These are phyloP conservation scores for Podotricha telesiphe DNA, from an alignment of 2,888 invertebrate species.

Conservation along the genomic window DNA sequence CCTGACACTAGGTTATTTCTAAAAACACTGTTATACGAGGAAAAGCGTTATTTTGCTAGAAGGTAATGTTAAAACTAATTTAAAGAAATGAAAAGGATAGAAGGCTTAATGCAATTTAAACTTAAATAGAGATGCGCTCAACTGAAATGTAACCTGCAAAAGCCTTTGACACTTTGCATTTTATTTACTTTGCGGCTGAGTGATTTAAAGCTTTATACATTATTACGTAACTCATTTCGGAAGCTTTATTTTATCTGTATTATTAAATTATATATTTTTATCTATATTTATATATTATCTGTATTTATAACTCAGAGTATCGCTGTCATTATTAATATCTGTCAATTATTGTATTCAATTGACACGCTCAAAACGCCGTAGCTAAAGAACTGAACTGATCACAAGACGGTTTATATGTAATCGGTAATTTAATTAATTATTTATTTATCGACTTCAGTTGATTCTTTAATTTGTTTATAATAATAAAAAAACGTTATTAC, in stretches of 20 bases:
- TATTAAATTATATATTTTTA: no score
- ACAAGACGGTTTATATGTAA: no score
- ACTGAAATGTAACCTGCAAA: constrained; percentile 29
- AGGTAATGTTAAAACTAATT: neutral
- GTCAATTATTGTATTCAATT: neutral
- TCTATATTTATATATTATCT: no score
- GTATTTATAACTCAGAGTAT: neutral
- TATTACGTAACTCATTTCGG: neutral
- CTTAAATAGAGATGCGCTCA: constrained; percentile 18
- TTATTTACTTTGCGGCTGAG: constrained; percentile 35
- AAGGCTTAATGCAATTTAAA: neutral
- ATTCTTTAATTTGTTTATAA: no score
- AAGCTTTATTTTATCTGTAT: constrained; percentile 8
- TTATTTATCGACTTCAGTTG: no score
- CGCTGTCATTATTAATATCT: neutral
- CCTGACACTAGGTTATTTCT: no score
- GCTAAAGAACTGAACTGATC: no score
- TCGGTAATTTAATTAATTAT: no score
- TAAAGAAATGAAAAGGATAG: neutral
- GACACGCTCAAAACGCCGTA: no score
- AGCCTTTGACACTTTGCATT: constrained; percentile 39
- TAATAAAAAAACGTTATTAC: no score
- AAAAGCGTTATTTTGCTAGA: no score
- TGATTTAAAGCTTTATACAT: constrained; percentile 23
- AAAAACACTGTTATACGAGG: no score